A percentile compares a stretch with the other conserved stretches of the same genome.
Conservation (phyloP, 2,113 vertebrate genomes). For the Corythornis vintsioides region DNA sequence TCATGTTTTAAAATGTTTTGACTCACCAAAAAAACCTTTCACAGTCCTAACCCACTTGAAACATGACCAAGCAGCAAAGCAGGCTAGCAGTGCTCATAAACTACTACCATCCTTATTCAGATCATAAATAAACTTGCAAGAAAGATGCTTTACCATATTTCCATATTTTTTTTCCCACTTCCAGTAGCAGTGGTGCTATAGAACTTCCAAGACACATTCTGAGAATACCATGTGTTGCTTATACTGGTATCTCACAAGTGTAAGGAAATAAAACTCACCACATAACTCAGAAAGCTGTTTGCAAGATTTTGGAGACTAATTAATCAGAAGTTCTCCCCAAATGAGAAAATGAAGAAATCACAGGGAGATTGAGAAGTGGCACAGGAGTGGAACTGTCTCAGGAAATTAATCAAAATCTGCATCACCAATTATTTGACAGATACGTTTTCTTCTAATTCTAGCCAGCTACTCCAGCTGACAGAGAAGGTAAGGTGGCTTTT, state of each 20-base stretch:
- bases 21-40: not conserved
- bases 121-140: not conserved
- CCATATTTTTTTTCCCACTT: not conserved
- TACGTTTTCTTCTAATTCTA: constrained; percentile 48
- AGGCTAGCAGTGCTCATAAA: not conserved
- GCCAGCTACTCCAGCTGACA: not conserved
- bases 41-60: not conserved
- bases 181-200: not conserved
- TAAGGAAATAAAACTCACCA: not conserved
- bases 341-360: constrained; percentile 45
- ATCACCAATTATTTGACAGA: constrained; percentile 51
- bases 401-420: constrained; percentile 51
- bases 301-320: constrained; percentile 11
- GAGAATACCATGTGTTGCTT: not conserved
- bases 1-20: not conserved
- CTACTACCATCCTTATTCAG: not conserved
- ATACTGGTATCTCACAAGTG: not conserved
- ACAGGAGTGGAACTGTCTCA: not conserved
- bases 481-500: constrained; percentile 22
- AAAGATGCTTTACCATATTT: not conserved
- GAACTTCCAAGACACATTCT: not conserved
- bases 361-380: constrained; percentile 3
- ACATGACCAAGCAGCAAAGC: not conserved
- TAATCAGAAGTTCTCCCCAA: constrained; percentile 2
- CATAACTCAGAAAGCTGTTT: not conserved